Evolutionary conservation across 35 echinoderm and acorn worm species (phyloP), one percentile per base, ranked within the genome.

Genomic region (Apostichopus parvimensis): DNA sequence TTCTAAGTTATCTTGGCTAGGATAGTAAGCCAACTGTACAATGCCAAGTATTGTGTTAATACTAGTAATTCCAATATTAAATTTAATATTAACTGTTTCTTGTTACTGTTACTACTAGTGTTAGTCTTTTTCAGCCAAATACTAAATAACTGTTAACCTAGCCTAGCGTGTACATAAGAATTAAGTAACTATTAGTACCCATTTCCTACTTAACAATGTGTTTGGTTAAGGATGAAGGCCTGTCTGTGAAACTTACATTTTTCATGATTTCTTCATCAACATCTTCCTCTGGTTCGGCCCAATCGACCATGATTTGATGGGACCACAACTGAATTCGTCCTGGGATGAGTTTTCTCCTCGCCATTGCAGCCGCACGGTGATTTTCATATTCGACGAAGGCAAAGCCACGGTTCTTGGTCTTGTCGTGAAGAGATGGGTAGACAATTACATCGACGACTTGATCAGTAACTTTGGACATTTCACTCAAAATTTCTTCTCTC

Each of bases 211-310:
- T 45, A 45, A 45, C 34, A 28, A 0, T 28, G 26, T 28, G 26
- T 28, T 28, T 45, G 34, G 34, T 45, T 45, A 4, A 45, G 34
- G 34, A 45, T 45, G 34, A 45, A 45, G 34, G 34, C 34, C 34
- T 45, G 34, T 45, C 58, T 61, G 18, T 73, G 6, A 28, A 86
- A 92, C 87, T 95, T 94, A 98, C 96, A 57, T 91, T 92, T 91
- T 93, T 95, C 96, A 98, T 98, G 57, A 98, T 93, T 58, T 98
- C 96, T 94, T 98, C 96, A 92, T 98, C 96, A 7, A 98, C 96
- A 79, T 98, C 96, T 95, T 95, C 92, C 61, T 98, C 96, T 52
- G 96, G 96, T 82, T 98, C 96, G 23, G 96, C 96, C 96, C 96
- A 98, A 82, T 98, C 96, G 5, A 98, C 97, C 93, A 95, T 95